Evolutionary conservation across 2,888 invertebrate species (phyloP), one percentile per base, ranked within the genome.

Genomic region (Drosophila mayaguana): DNA sequence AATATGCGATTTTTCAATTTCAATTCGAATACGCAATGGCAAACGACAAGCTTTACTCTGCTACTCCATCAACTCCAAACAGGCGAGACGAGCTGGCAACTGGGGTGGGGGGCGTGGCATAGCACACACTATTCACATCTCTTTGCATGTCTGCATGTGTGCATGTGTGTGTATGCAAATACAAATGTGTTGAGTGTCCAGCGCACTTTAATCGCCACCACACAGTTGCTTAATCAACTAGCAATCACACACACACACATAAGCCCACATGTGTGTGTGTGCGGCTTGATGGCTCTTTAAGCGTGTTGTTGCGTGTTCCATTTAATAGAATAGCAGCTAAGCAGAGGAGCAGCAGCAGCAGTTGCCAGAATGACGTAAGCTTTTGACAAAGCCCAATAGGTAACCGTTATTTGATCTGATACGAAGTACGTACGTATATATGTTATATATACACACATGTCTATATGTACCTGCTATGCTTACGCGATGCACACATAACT

Each of bases 1-100:
- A 81, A 85, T 80, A 82, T 88, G 86, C 88, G 83, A 85, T 88
- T 85, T 85, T 85, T 85, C 84, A 85, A 88, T 85, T 88, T 83
- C 73, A 81, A 85, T 85, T 85, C 85, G 84, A 83, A 83, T 83
- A 84, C 84, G 77, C 87, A 83, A 77, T 72, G 84, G 63, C 86
- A 62, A 34, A 59, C 65, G 64, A 63, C 60, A 54, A 71, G 62
- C 55, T 57, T 34, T 42, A 28, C 54, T 53, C 53, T 20, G 51
- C 53, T 60, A 53, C 53, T 54, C 65, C 66, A 66, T 65, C 62
- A 43, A 48, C 48, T 20, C 22, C 25, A 25, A 40, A 48, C 53
- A 63, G 53, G 9, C 32, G 43, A 62, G 45, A 46, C 46, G 48
- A 36, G 34, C 28, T 20, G 51, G 1, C 16, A 16, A 16, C 16